Evolutionary conservation across 2,113 vertebrate species (phyloP).

Genomic region (Gallinago undulata): DNA sequence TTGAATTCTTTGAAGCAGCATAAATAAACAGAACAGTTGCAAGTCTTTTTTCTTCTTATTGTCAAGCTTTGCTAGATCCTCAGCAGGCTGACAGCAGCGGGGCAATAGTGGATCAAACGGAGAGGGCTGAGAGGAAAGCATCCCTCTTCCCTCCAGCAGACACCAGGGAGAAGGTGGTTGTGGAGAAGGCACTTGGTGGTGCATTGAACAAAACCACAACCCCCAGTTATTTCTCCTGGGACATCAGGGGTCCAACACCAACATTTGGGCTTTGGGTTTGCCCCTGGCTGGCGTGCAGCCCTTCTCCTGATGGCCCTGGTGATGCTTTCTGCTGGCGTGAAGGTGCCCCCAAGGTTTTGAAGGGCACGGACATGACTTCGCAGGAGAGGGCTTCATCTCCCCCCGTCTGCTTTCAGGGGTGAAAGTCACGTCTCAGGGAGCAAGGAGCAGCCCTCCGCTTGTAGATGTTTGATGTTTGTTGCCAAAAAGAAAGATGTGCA

Average conservation of each 20-base stretch:
- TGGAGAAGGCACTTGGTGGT: not conserved
- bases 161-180: not conserved
- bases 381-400: accelerated
- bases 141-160: too few relatives aligned
- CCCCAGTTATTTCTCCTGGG: not conserved
- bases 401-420: accelerated
- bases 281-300: not conserved
- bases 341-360: not conserved
- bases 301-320: too few relatives aligned
- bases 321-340: not conserved
- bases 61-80: not conserved
- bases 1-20: not conserved
- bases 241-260: not conserved
- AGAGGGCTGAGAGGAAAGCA: not conserved
- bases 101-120: not conserved
- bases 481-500: not conserved
- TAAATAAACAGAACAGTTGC: not conserved
- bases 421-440: not conserved
- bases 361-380: accelerated
- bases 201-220: not conserved
- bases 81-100: not conserved
- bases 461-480: not conserved
- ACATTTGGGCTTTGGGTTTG: not conserved
- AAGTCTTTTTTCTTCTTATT: not conserved
- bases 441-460: not conserved